Percentiles rank a stretch among this genome's conserved stretches.
These are phyloP conservation scores for Hyposoter didymator DNA, from an alignment of 2,888 invertebrate species.

Conservation along the genomic window DNA sequence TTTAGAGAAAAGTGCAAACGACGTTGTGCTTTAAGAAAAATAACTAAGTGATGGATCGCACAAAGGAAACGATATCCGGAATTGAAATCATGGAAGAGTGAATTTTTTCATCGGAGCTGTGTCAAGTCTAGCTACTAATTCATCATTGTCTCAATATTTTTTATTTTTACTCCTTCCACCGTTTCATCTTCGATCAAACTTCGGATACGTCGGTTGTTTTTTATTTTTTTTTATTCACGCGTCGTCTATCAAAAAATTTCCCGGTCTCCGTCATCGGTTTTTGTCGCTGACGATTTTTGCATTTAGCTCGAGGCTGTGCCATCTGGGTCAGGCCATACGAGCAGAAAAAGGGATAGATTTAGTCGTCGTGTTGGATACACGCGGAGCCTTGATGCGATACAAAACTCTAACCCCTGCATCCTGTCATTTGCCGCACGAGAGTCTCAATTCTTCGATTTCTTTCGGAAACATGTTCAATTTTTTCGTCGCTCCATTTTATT, in stretches of 20 bases:
- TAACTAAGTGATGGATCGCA: not conserved
- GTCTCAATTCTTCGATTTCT: constrained; percentile 25
- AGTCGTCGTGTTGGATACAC: not conserved
- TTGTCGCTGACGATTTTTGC: constrained; percentile 43
- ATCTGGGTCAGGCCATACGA: constrained; percentile 53
- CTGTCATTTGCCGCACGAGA: constrained; percentile 35
- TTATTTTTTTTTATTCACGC: constrained; percentile 1
- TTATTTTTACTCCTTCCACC: not conserved
- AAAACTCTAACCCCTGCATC: constrained; percentile 23
- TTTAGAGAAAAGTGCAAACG: not conserved
- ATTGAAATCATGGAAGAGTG: not conserved
- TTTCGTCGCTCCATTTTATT: constrained; percentile 3
- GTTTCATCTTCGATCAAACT: not conserved
- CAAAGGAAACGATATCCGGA: not conserved
- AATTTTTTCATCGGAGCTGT: not conserved
- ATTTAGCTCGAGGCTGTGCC: constrained; percentile 11
- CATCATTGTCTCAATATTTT: not conserved
- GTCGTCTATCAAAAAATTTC: not conserved
- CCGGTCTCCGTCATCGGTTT: constrained; percentile 19
- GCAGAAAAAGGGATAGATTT: constrained; percentile 18
- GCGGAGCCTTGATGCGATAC: constrained; percentile 29
- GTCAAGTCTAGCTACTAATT: not conserved
- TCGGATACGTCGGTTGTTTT: not conserved
- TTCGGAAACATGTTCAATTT: not conserved
- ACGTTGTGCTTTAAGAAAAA: not conserved